Evolutionary conservation across 2,888 invertebrate genomes (phyloP).

Genomic region (Eilema griseolum): DNA sequence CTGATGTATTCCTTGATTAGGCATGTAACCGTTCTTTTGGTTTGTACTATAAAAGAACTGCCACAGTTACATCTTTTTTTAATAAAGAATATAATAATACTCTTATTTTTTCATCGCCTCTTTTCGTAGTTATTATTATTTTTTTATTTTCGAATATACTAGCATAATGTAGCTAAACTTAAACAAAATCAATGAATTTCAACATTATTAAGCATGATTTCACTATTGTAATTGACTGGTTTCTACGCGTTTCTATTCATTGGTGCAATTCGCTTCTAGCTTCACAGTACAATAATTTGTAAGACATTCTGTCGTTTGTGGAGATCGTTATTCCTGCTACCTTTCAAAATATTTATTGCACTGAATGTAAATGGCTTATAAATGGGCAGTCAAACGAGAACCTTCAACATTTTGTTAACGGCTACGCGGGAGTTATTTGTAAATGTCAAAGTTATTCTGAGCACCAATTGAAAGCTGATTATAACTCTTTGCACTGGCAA

Average conservation of each 20-base stretch:
- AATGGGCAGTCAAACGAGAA: neutral
- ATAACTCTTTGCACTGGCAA: neutral
- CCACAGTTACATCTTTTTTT: too few species aligned
- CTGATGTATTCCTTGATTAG: too few species aligned
- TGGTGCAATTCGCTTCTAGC: neutral
- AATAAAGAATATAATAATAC: too few species aligned
- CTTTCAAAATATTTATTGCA: conserved; percentile 13
- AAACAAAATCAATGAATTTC: too few species aligned
- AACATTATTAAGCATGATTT: too few species aligned
- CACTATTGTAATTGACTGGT: neutral
- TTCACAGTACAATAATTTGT: neutral
- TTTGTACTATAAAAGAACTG: too few species aligned
- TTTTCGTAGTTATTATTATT: too few species aligned
- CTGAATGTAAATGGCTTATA: conserved; percentile 20
- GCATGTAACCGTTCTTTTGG: too few species aligned
- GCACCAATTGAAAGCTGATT: neutral
- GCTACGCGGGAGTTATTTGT: conserved; percentile 1
- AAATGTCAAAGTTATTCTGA: neutral
- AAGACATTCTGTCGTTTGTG: neutral
- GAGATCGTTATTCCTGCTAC: neutral
- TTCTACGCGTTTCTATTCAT: neutral
- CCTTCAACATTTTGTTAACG: conserved; percentile 2
- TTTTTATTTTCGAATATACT: too few species aligned
- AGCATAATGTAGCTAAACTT: too few species aligned
- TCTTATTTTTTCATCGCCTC: too few species aligned